Percentiles rank a stretch among this genome's conserved stretches.
Conservation (phyloP, 2,888 invertebrate genomes). For the Monoplex corrugatus region DNA sequence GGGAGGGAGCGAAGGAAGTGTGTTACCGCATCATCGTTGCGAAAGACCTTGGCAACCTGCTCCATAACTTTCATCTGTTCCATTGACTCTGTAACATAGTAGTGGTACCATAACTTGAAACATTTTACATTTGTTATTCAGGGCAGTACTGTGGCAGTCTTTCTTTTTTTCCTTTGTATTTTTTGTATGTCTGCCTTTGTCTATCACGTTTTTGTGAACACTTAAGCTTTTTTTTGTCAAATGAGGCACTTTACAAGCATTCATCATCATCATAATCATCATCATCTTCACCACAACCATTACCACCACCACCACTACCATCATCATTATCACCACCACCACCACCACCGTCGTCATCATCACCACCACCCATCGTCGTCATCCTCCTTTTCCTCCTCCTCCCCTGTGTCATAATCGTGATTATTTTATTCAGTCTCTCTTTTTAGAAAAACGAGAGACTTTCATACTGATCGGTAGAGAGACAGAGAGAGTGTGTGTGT, state of each 20-base stretch:
- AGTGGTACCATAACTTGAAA: not conserved
- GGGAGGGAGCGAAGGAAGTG: not conserved
- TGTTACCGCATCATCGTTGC: slow-evolving; percentile 59
- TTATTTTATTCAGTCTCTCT: too few relatives aligned
- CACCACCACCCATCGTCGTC: too few relatives aligned
- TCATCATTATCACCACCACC: not conserved
- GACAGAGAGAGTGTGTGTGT: slow-evolving; percentile 17
- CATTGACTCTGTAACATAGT: not conserved
- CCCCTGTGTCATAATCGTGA: too few relatives aligned
- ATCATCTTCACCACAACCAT: not conserved
- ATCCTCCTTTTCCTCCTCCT: too few relatives aligned
- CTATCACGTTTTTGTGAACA: too few relatives aligned
- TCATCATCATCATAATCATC: not conserved
- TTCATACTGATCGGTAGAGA: too few relatives aligned
- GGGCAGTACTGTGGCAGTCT: not conserved
- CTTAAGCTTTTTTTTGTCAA: too few relatives aligned
- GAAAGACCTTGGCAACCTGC: slow-evolving; percentile 54
- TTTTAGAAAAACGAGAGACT: too few relatives aligned
- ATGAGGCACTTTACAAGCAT: too few relatives aligned
- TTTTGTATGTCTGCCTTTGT: not conserved
- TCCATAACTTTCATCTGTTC: slow-evolving; percentile 45
- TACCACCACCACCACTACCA: not conserved
- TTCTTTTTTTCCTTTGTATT: not conserved
- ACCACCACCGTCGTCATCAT: not conserved
- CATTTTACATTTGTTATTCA: not conserved